Evolutionary conservation across 2,113 vertebrate genomes (phyloP).

Genomic region (Hoplias malabaricus): DNA sequence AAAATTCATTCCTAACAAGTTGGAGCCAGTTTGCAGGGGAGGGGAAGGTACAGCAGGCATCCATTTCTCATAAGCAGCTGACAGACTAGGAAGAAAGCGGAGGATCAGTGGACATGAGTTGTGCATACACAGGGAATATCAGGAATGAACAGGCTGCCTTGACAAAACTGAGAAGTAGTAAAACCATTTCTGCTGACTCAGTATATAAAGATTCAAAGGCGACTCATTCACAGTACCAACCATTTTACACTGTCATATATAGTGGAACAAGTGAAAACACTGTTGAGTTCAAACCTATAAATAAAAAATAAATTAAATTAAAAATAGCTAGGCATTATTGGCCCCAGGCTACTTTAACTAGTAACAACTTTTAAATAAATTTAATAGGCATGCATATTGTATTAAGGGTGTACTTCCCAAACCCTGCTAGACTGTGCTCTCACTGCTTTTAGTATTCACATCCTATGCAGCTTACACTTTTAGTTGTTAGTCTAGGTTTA

Average conservation of each 20-base stretch:
- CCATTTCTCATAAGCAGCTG: conserved; percentile 30
- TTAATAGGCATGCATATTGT: too few relatives aligned
- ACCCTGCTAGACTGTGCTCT: too few relatives aligned
- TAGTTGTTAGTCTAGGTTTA: too few relatives aligned
- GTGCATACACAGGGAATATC: not conserved
- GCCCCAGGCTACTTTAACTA: too few relatives aligned
- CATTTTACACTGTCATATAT: not conserved
- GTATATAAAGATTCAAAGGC: not conserved
- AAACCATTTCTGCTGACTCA: not conserved
- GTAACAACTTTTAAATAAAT: too few relatives aligned
- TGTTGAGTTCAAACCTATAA: too few relatives aligned
- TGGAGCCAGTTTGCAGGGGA: conserved; percentile 53
- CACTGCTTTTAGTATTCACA: too few relatives aligned
- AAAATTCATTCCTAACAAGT: conserved; percentile 70
- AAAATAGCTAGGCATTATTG: too few relatives aligned
- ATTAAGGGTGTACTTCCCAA: too few relatives aligned
- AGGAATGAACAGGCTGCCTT: not conserved
- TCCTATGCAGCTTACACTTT: too few relatives aligned
- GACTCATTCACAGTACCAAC: not conserved
- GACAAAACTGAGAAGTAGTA: too few relatives aligned
- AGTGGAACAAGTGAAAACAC: not conserved
- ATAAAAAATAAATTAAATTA: too few relatives aligned
- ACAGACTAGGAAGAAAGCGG: conserved; percentile 40
- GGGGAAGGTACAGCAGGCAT: not conserved
- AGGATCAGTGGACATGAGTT: conserved; percentile 25